Base-by-base conservation (phyloP, 2,797 vertebrate genomes). In the Karalla daura region DNA sequence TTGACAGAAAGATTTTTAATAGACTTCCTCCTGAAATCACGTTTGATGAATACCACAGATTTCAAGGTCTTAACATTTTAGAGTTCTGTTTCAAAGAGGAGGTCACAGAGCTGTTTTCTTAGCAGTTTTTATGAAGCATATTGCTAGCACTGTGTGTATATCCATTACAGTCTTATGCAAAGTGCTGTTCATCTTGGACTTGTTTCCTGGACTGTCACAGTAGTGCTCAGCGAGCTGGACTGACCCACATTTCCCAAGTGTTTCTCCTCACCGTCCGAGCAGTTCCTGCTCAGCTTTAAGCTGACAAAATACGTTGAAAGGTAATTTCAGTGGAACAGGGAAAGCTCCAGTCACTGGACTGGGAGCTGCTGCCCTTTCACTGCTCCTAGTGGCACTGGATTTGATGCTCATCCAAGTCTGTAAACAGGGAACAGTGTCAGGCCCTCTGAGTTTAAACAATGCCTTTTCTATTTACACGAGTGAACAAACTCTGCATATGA, bases 141-240 rank as follows among this genome's bases (percentile, higher is more conserved):
- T 81, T 83, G 70, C 50, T 84, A 37, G 56, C 25, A 68, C 64
- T 69, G 39, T 86, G 88, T 81, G 76, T 86, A 76, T 87, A 88
- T 92, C 83, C 65, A 80, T 91, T 90, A 88, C 83, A 83, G 77
- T 58, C 58, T 87, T 83, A 80, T 83, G 80, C 83, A 77, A 86
- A 83, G 82, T 68, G 63, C 54, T 89, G 80, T 88, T 90, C 83
- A 9, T 86, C 72, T 90, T 90, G 83, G 88, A 88, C 62, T 64
- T 32, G 59, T 50, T 85, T 88, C 81, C 63, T 90, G 86, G 84
- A 86, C 69, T 58, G 74, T 80, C 55, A 12, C 52, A 24, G 64
- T 7, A 23, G 68, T 30, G 74, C 61, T 81, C 84, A 51, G 47
- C 56, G 83, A 73, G 78, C 65, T 59, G 72, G 59, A 63, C 10